Evolutionary conservation across 2,888 invertebrate genomes (phyloP), one percentile per base, ranked within the genome.

Genomic region (Drosophila neonasuta): DNA sequence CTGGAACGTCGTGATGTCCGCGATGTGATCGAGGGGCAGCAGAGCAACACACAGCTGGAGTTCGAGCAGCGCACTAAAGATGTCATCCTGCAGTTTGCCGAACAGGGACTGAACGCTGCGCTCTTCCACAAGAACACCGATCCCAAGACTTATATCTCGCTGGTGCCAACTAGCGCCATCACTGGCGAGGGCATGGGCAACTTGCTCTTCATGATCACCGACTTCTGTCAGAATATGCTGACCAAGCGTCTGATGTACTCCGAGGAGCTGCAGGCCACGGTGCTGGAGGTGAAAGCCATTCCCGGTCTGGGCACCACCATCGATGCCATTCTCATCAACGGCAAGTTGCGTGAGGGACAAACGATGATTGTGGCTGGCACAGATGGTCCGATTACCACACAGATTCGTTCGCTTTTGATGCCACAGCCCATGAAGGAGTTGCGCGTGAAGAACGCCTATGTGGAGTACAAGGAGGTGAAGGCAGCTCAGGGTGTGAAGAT

Each of bases 101-200:
- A 99, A 90, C 91, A 96, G 61, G 97, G 97, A 80, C 90, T 99
- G 58, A 99, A 99, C 91, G 97, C 99, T 0, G 96, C 97, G 0
- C 90, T 99, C 42, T 99, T 97, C 92, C 97, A 97, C 91, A 97
- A 99, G 82, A 99, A 99, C 92, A 97, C 97, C 0, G 98, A 99
- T 91, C 94, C 95, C 0, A 94, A 96, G 60, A 95, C 95, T 49
- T 99, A 99, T 89, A 95, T 99, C 44, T 98, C 98, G 0, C 92
- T 99, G 87, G 96, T 99, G 10, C 99, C 99, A 0, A 99, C 99
- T 0, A 99, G 99, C 63, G 99, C 99, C 0, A 96, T 97, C 74
- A 96, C 97, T 0, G 99, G 99, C 17, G 99, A 99, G 90, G 99
- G 98, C 44, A 97, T 99, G 97, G 99, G 99, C 56, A 99, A 99